phyloP scores from a whole-genome alignment of 2,797 vertebrate genomes.

The Microctenopoma stevenorrisi region DNA sequence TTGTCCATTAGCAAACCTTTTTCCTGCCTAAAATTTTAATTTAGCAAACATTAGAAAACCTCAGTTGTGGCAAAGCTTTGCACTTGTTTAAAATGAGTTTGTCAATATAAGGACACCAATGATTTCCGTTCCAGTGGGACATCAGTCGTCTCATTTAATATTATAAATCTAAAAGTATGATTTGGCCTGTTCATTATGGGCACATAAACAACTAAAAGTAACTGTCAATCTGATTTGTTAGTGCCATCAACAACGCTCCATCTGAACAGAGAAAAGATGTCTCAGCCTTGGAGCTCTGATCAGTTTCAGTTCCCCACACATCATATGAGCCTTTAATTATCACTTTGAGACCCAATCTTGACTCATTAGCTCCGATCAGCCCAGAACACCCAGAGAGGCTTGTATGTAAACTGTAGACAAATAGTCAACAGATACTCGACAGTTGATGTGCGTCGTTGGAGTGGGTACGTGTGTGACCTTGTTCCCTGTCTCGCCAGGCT shows the following conservation, averaged over 20 bases:
- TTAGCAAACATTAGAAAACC: neutral
- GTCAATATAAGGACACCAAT: too few relatives aligned
- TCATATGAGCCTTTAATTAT: slow-evolving; percentile 42
- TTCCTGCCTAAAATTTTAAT: neutral
- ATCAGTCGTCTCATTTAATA: too few relatives aligned
- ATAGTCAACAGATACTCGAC: neutral
- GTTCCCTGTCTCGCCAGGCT: slow-evolving; percentile 78
- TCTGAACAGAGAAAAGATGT: slow-evolving; percentile 55
- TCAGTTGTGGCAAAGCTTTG: neutral
- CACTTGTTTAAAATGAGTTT: too few relatives aligned
- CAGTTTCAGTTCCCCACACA: slow-evolving; percentile 25
- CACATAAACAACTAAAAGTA: slow-evolving; percentile 21
- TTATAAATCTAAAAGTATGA: too few relatives aligned
- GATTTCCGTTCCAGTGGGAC: too few relatives aligned
- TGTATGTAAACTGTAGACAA: slow-evolving; percentile 38
- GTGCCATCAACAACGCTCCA: slow-evolving; percentile 28
- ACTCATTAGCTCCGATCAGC: slow-evolving; percentile 43
- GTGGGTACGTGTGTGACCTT: slow-evolving; percentile 18
- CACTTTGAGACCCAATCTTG: slow-evolving; percentile 39
- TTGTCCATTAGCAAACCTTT: neutral
- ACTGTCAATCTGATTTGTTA: slow-evolving; percentile 33
- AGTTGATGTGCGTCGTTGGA: slow-evolving; percentile 1
- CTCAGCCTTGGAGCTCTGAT: slow-evolving; percentile 37
- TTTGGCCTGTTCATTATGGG: neutral
- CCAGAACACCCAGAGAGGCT: slow-evolving; percentile 27